These are phyloP conservation scores for Luperina testacea DNA, from an alignment of 2,888 invertebrate species.

Conservation along the genomic window DNA sequence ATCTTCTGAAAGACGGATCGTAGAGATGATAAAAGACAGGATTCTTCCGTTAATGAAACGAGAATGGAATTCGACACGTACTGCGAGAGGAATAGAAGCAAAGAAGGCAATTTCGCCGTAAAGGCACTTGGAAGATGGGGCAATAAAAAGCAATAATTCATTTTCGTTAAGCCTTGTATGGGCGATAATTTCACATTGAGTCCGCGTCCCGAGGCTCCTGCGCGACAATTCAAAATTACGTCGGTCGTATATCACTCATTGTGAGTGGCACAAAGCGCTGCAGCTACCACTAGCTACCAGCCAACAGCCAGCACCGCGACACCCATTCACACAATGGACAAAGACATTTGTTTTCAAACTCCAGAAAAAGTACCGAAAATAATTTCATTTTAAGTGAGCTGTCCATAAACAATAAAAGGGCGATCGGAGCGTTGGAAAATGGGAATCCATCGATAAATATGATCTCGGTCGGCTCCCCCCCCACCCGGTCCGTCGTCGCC, in stretches of 20 bases:
- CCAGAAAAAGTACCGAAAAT: slow-evolving; percentile 84
- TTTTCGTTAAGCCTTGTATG: slow-evolving; percentile 89
- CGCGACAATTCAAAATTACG: slow-evolving; percentile 88
- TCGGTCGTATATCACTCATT: slow-evolving; percentile 90
- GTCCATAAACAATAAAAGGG: slow-evolving; percentile 82
- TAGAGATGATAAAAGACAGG: slow-evolving; percentile 69
- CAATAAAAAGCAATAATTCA: slow-evolving; percentile 89
- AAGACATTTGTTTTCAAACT: slow-evolving; percentile 89
- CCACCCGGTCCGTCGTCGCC: slow-evolving; percentile 57
- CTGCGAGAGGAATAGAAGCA: slow-evolving; percentile 72
- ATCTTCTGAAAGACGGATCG: slow-evolving; percentile 74
- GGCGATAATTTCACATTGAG: slow-evolving; percentile 89
- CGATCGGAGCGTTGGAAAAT: slow-evolving; percentile 70
- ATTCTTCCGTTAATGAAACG: slow-evolving; percentile 70
- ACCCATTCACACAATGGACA: slow-evolving; percentile 85
- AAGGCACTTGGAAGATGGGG: slow-evolving; percentile 75
- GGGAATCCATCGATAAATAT: slow-evolving; percentile 74
- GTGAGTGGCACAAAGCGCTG: slow-evolving; percentile 86
- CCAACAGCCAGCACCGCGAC: slow-evolving; percentile 78
- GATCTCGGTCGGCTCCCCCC: slow-evolving; percentile 50
- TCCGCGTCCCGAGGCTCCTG: slow-evolving; percentile 77
- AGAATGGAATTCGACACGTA: slow-evolving; percentile 67
- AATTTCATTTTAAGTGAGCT: slow-evolving; percentile 84
- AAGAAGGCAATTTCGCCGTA: slow-evolving; percentile 76
- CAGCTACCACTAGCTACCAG: slow-evolving; percentile 85